A percentile compares a stretch with the other conserved stretches of the same genome.
Evolutionary conservation across 2,888 invertebrate species (phyloP).

Genomic region (Branchipolynoe longqiensis): DNA sequence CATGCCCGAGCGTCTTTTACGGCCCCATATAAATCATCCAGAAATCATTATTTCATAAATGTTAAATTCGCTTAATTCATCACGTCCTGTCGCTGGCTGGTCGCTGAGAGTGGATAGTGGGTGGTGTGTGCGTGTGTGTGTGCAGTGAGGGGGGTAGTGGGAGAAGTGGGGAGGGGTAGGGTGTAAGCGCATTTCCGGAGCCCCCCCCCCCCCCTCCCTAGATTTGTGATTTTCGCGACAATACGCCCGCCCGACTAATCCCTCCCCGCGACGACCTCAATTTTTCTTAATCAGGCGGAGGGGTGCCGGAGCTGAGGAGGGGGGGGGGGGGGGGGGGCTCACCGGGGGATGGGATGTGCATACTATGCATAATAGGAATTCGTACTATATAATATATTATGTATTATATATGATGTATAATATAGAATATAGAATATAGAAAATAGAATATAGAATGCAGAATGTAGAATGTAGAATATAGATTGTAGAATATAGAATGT

Average conservation of each 20-base stretch:
- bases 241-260: constrained; percentile 5
- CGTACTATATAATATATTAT: too few species aligned
- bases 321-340: too few species aligned
- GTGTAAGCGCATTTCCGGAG: too few species aligned
- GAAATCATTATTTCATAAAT: constrained; percentile 60
- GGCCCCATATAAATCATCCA: constrained; percentile 51
- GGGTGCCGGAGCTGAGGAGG: not conserved
- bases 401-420: too few species aligned
- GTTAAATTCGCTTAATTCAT: constrained; percentile 57
- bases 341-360: not conserved
- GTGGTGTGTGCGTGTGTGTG: too few species aligned
- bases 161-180: too few species aligned
- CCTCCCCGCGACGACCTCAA: constrained; percentile 14
- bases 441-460: too few species aligned
- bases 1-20: not conserved
- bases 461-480: too few species aligned
- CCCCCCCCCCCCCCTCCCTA: not conserved
- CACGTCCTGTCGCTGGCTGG: constrained; percentile 11
- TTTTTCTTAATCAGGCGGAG: constrained; percentile 44
- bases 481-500: too few species aligned
- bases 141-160: too few species aligned
- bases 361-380: not conserved
- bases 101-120: too few species aligned
- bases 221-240: constrained; percentile 46
- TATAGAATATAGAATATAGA: too few species aligned